A percentile compares a stretch with the other conserved stretches of the same genome.
Conservation (phyloP, 2,888 invertebrate genomes). For the Diploptera punctata region DNA sequence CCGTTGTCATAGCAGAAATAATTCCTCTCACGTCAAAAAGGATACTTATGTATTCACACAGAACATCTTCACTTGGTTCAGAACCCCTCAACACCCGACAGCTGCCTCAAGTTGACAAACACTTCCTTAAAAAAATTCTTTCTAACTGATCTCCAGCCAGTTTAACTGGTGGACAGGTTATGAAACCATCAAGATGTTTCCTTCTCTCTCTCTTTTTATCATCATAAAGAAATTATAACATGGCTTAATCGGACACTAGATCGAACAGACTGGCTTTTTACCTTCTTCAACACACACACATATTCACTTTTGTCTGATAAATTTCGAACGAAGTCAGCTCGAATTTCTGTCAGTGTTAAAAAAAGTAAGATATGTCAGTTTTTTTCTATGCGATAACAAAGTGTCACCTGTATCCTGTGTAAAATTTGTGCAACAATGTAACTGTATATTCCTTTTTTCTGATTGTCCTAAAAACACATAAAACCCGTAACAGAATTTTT, state of each 20-base stretch:
- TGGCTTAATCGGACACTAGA: neutral
- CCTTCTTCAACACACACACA: too few species aligned
- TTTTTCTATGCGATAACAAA: neutral
- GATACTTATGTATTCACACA: too few species aligned
- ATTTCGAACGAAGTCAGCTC: neutral
- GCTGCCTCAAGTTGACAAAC: neutral
- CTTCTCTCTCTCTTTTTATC: neutral
- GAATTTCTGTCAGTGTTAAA: neutral
- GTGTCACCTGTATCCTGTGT: slow-evolving; percentile 2
- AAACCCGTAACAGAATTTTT: too few species aligned
- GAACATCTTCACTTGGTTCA: neutral
- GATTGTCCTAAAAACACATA: too few species aligned
- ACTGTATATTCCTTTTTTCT: too few species aligned
- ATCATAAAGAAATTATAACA: slow-evolving; percentile 9
- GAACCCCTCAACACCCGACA: neutral
- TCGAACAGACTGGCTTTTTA: slow-evolving; percentile 4
- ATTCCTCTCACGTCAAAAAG: neutral
- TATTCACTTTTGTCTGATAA: neutral
- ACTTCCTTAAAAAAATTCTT: neutral
- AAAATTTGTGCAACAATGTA: too few species aligned
- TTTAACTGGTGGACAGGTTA: slow-evolving; percentile 4
- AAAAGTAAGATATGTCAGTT: slow-evolving; percentile 1
- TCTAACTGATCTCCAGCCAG: neutral
- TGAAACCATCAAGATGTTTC: neutral
- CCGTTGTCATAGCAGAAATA: too few species aligned